These are phyloP conservation scores for Alcedo quadribrachys DNA, from an alignment of 2,797 vertebrate species.

Conservation along the genomic window DNA sequence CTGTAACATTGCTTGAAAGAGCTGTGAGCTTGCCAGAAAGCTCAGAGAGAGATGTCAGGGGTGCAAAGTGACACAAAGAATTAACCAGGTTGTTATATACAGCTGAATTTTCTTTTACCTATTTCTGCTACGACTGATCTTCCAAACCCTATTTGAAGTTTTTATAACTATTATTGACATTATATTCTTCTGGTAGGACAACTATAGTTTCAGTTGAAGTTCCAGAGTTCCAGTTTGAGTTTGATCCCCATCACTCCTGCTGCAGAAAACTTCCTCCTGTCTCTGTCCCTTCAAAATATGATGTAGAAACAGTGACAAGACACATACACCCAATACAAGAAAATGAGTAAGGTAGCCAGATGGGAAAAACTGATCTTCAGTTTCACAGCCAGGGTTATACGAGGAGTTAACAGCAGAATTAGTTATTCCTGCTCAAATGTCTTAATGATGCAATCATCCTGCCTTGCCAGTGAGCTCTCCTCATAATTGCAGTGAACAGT, in stretches of 20 bases:
- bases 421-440: conserved; percentile 43
- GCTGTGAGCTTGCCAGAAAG: conserved; percentile 65
- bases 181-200: not conserved
- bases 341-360: not conserved
- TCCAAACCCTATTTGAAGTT: not conserved
- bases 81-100: not conserved
- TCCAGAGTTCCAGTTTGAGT: not conserved
- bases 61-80: conserved; percentile 55
- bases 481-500: conserved; percentile 45
- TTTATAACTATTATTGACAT: not conserved
- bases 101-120: not conserved
- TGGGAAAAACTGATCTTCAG: not conserved
- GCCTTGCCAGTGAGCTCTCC: conserved; percentile 56
- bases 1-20: conserved; percentile 66
- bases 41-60: conserved; percentile 53
- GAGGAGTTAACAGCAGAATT: conserved; percentile 56
- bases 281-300: not conserved
- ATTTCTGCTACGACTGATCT: not conserved
- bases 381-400: not conserved
- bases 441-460: conserved; percentile 66
- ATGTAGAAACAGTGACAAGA: not conserved
- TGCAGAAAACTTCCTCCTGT: not conserved
- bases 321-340: not conserved
- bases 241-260: not conserved
- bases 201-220: not conserved